These are phyloP conservation scores for Ptilonorhynchus violaceus DNA, from an alignment of 2,113 vertebrate genomes.

Conservation along the genomic window DNA sequence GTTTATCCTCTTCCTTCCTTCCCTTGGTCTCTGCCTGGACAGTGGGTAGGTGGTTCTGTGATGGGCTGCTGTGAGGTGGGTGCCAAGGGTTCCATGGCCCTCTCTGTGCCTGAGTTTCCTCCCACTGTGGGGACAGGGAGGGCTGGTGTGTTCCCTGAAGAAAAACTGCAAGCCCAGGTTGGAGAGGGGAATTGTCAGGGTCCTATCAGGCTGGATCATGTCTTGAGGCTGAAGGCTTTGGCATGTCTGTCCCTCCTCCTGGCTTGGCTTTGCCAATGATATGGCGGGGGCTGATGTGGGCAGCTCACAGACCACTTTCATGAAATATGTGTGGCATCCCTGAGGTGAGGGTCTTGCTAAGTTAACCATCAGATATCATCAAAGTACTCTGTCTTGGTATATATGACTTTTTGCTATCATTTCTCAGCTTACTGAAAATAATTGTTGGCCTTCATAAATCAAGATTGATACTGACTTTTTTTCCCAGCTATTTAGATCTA, in stretches of 20 bases:
- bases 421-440: background rate
- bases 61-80: background rate
- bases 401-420: background rate
- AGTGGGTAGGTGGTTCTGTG: background rate
- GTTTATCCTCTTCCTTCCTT: background rate
- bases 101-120: background rate
- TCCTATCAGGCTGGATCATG: background rate
- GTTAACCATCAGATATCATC: background rate
- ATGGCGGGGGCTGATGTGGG: background rate
- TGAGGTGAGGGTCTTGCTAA: background rate
- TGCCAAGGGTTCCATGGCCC: background rate
- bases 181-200: background rate
- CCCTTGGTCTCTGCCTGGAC: background rate
- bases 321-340: background rate
- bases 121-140: background rate
- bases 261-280: background rate
- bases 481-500: background rate
- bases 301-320: background rate
- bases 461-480: background rate
- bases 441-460: background rate
- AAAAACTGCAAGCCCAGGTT: accelerated
- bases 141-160: background rate
- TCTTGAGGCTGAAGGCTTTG: background rate
- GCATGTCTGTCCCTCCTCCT: background rate
- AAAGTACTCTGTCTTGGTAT: background rate